A percentile compares a stretch with the other conserved stretches of the same genome.
phyloP scores from a whole-genome alignment of 2,888 invertebrate species.

The Epinotia brunnichana region DNA sequence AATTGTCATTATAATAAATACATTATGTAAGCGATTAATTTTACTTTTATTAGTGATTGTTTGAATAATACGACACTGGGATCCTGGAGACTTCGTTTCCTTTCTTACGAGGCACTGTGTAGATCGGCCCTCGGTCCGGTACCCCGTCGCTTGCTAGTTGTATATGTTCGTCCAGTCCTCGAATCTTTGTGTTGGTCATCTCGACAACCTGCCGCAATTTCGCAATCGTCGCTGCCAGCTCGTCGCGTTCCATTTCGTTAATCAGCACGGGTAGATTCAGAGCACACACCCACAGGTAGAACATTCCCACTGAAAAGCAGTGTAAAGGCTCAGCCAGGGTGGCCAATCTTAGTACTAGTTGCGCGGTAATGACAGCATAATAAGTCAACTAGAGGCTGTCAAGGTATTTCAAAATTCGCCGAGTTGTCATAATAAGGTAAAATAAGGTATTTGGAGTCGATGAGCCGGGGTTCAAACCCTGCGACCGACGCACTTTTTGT shows the following conservation, averaged over 20 bases:
- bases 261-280: conserved; percentile 73
- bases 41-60: not conserved
- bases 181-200: conserved; percentile 50
- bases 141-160: conserved; percentile 38
- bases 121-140: conserved; percentile 7
- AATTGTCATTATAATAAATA: not conserved
- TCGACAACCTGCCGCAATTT: conserved; percentile 65
- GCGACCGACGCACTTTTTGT: too few relatives aligned
- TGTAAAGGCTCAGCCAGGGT: not conserved
- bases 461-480: too few relatives aligned
- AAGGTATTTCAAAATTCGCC: too few relatives aligned
- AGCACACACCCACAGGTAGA: conserved; percentile 76
- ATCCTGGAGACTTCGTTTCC: conserved; percentile 24
- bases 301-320: conserved; percentile 71
- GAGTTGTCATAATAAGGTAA: too few relatives aligned
- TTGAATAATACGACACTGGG: conserved; percentile 32
- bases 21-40: not conserved
- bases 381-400: too few relatives aligned
- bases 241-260: conserved; percentile 72
- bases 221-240: conserved; percentile 67
- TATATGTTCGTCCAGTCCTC: conserved; percentile 48
- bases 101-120: conserved; percentile 31
- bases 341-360: too few relatives aligned
- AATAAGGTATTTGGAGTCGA: too few relatives aligned
- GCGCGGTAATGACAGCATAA: too few relatives aligned